Conservation (phyloP, 2,797 vertebrate genomes). For the Otolemur crassicaudatus region DNA sequence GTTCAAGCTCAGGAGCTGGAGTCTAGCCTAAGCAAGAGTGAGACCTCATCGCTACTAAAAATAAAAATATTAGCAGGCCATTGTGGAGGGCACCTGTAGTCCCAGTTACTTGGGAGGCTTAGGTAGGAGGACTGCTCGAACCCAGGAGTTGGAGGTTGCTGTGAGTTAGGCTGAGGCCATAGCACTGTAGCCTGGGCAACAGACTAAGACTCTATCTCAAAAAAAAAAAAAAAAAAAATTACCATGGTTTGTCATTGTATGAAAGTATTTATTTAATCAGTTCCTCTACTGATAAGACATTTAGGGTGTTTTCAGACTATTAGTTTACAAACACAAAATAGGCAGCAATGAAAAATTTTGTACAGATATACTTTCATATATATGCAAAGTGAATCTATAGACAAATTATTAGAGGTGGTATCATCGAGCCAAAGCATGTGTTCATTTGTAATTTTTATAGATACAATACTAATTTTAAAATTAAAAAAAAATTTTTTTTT, state of each 20-base stretch:
- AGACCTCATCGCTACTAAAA: too few species aligned
- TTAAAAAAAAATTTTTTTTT: too few species aligned
- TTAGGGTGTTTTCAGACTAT: background rate
- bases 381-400: background rate
- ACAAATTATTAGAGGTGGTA: background rate
- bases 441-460: slow-evolving; percentile 29
- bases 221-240: background rate
- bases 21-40: too few species aligned
- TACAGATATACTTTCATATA: slow-evolving; percentile 5
- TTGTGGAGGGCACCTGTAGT: too few species aligned
- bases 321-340: background rate
- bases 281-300: background rate
- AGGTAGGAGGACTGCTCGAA: too few species aligned
- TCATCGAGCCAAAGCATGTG: background rate
- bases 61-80: too few species aligned
- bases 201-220: too few species aligned
- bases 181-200: too few species aligned
- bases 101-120: too few species aligned
- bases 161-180: too few species aligned
- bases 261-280: slow-evolving; percentile 26
- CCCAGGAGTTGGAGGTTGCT: too few species aligned
- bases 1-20: too few species aligned
- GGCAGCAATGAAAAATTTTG: background rate
- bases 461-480: slow-evolving; percentile 17
- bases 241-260: slow-evolving; percentile 11